Percentiles rank a stretch among this genome's conserved stretches.
Evolutionary conservation across 2,113 vertebrate species (phyloP).

Genomic region (Rhabdornis inornatus): DNA sequence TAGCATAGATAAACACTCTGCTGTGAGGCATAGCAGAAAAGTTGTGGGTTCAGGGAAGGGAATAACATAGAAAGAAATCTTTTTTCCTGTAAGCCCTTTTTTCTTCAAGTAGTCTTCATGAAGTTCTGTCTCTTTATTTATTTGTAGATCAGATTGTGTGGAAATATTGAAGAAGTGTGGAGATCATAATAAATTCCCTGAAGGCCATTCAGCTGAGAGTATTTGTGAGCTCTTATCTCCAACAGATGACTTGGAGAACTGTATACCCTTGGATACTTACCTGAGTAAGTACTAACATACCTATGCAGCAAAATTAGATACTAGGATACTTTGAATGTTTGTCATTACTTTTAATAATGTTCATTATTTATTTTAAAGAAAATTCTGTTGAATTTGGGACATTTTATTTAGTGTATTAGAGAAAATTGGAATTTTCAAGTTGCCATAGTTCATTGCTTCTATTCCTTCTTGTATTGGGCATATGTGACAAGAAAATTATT

Average conservation of each 20-base stretch:
- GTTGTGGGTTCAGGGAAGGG: background rate
- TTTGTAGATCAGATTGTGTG: slow-evolving; percentile 91
- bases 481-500: background rate
- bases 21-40: background rate
- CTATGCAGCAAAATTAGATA: background rate
- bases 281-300: slow-evolving; percentile 81
- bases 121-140: slow-evolving; percentile 34
- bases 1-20: background rate
- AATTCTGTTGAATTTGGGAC: background rate
- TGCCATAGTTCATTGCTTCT: background rate
- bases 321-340: background rate
- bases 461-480: background rate
- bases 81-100: background rate
- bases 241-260: slow-evolving; percentile 88
- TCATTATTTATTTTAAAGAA: background rate
- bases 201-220: slow-evolving; percentile 90
- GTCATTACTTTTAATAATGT: background rate
- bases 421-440: background rate
- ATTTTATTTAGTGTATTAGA: background rate
- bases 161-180: slow-evolving; percentile 96
- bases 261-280: slow-evolving; percentile 92
- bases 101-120: background rate
- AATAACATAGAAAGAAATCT: background rate
- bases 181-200: slow-evolving; percentile 87
- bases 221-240: slow-evolving; percentile 95